Evolutionary conservation across 1,140 invertebrate species (phyloP).

Genomic region (Apolygus lucorum): DNA sequence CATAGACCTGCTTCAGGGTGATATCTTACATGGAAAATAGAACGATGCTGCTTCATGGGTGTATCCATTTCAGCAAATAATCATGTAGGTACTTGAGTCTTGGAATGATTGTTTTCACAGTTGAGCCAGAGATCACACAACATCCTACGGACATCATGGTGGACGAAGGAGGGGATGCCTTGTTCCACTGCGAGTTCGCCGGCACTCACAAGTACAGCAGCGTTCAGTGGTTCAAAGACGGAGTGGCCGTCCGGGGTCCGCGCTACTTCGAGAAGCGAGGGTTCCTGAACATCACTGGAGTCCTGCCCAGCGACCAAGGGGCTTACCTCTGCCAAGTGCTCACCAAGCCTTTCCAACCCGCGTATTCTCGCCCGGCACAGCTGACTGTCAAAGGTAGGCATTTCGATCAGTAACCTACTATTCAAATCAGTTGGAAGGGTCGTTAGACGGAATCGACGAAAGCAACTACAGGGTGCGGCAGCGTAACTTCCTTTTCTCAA

Average conservation of each 20-base stretch:
- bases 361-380: constrained; percentile 49
- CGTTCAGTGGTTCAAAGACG: constrained; percentile 65
- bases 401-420: too few species aligned
- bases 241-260: constrained; percentile 30
- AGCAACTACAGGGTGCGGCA: too few species aligned
- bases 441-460: too few species aligned
- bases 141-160: constrained; percentile 49
- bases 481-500: too few species aligned
- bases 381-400: constrained; percentile 51
- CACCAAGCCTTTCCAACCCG: constrained; percentile 52
- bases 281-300: constrained; percentile 50
- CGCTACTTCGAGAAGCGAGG: constrained; percentile 46
- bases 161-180: constrained; percentile 57
- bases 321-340: constrained; percentile 58
- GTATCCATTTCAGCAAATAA: too few species aligned
- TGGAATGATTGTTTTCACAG: constrained; percentile 41
- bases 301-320: constrained; percentile 52
- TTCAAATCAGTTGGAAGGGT: too few species aligned
- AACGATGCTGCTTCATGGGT: too few species aligned
- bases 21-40: too few species aligned
- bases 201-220: constrained; percentile 51
- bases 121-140: constrained; percentile 45
- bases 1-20: too few species aligned
- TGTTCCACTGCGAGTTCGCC: constrained; percentile 54
- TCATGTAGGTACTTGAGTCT: too few species aligned